Evolutionary conservation across 2,797 vertebrate genomes (phyloP), one percentile per base, ranked within the genome.

Genomic region (Lates japonicus): DNA sequence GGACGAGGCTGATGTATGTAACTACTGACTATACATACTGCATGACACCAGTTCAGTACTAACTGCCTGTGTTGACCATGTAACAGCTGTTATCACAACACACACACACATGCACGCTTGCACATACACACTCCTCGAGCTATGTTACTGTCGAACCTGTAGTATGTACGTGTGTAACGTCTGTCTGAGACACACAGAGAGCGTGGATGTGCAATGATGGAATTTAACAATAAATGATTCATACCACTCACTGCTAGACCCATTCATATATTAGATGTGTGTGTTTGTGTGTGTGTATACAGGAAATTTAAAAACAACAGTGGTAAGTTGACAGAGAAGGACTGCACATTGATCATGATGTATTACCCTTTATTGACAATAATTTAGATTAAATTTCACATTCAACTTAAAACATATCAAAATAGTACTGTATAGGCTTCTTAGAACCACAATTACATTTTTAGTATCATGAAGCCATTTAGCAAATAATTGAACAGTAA

Each of bases 141-240:
- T 92, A 39, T 87, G 81, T 95, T 95, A 94, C 94, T 94, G 95
- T 96, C 94, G 88, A 93, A 96, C 88, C 93, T 94, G 93, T 96
- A 95, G 92, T 94, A 90, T 96, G 94, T 95, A 93, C 95, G 95
- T 67, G 92, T 96, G 95, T 96, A 94, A 95, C 92, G 90, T 95
- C 94, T 95, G 85, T 90, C 76, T 83, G 80, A 74, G 69, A 93
- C 82, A 76, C 54, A 48, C 29, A 44, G 22, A 48, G 81, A 94
- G 84, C 90, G 87, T 95, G 92, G 83, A 96, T 93, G 94, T 95
- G 94, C 89, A 57, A 80, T 78, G 95, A 95, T 96, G 97, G 96
- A 96, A 95, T 97, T 96, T 96, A 94, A 96, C 95, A 98, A 98
- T 98, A 98, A 98, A 96, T 93, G 78, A 95, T 96, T 97, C 95